Percentiles rank a stretch among this genome's conserved stretches.
These are phyloP conservation scores for Cosmopolites sordidus DNA, from an alignment of 2,888 invertebrate species.

Conservation along the genomic window DNA sequence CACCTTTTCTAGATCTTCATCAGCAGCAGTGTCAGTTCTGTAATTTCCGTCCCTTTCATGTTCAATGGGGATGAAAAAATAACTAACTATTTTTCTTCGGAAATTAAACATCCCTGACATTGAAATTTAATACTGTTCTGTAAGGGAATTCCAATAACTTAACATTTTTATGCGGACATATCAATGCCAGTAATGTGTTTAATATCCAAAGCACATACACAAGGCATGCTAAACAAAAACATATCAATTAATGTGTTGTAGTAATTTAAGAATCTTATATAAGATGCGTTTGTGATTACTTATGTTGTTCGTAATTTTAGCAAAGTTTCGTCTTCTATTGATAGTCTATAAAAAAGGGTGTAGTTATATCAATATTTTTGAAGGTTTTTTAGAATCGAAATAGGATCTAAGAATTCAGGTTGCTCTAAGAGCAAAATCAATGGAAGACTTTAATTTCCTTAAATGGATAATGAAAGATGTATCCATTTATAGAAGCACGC, in stretches of 20 bases:
- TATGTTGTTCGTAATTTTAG: constrained; percentile 13
- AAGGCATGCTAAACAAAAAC: constrained; percentile 9
- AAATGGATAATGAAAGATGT: neutral
- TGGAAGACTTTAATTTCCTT: constrained; percentile 13
- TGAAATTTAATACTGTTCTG: no score
- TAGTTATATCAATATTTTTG: constrained; percentile 22
- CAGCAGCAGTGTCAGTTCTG: constrained; percentile 46
- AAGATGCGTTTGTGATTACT: constrained; percentile 22
- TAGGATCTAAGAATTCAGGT: constrained; percentile 9
- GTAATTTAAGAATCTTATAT: constrained; percentile 10
- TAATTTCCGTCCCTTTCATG: constrained; percentile 20
- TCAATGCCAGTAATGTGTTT: constrained; percentile 33
- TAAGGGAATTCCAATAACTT: no score
- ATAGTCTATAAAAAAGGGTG: constrained; percentile 11
- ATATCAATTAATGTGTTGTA: constrained; percentile 22
- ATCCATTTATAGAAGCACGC: no score
- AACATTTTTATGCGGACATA: constrained; percentile 39
- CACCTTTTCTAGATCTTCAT: constrained; percentile 15
- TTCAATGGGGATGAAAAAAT: neutral
- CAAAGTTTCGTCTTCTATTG: constrained; percentile 21
- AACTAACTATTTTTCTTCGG: neutral
- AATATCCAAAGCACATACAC: constrained; percentile 12
- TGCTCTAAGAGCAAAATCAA: constrained; percentile 21
- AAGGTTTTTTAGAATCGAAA: constrained; percentile 23
- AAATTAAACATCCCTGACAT: no score